Conservation (phyloP, 1,140 invertebrate species). For the Pararge aegeria region DNA sequence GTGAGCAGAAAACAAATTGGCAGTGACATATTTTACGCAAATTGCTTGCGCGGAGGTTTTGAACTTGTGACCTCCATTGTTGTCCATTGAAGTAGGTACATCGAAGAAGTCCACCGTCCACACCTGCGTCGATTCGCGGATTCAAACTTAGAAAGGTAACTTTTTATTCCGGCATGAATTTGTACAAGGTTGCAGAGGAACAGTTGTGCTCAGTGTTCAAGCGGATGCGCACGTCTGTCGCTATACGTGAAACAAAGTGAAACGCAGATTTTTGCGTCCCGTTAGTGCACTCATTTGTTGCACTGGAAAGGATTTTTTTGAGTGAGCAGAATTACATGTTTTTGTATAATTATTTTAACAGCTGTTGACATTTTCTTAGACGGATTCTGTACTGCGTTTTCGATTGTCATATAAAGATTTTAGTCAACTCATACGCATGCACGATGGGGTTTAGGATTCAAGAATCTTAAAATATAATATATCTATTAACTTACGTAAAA, state of each 20-base stretch:
- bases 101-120: conserved; percentile 16
- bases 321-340: conserved; percentile 25
- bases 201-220: conserved; percentile 56
- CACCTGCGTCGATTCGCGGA: conserved; percentile 55
- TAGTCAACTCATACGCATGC: neutral
- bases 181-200: conserved; percentile 49
- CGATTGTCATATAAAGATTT: neutral
- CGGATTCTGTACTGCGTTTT: neutral
- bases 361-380: neutral
- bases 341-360: conserved; percentile 2
- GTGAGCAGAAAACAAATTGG: neutral
- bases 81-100: neutral
- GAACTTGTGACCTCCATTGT: conserved; percentile 41
- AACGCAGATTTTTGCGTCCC: conserved; percentile 25
- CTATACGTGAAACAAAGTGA: conserved; percentile 25
- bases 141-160: conserved; percentile 71
- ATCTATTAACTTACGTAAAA: too few relatives aligned
- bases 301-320: conserved; percentile 37
- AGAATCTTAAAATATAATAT: neutral
- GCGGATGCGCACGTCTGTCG: conserved; percentile 40
- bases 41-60: conserved; percentile 22
- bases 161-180: conserved; percentile 60
- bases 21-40: conserved; percentile 3
- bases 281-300: conserved; percentile 32
- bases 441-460: neutral